Evolutionary conservation across 2,113 vertebrate species (phyloP).

Genomic region (Alaudala cheleensis): DNA sequence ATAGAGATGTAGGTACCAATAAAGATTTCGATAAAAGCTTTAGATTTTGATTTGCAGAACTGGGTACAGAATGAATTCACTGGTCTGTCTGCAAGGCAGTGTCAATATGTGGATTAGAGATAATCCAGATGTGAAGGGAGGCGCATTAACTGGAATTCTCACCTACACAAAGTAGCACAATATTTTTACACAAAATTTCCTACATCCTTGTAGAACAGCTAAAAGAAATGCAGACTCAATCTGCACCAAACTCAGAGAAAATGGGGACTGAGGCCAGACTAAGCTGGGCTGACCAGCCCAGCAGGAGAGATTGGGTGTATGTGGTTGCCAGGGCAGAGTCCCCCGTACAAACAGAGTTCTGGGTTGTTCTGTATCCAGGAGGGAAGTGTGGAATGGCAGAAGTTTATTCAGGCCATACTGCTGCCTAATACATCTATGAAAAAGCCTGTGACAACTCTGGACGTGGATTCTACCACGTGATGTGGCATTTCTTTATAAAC

Average conservation of each 20-base stretch:
- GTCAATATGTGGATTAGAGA: background rate
- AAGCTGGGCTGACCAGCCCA: background rate
- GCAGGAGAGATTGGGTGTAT: rapidly evolving
- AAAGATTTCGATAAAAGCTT: background rate
- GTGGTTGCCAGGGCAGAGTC: background rate
- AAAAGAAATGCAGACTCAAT: background rate
- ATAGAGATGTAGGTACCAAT: background rate
- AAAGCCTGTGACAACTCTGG: background rate
- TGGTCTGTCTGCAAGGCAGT: background rate
- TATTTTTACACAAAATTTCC: background rate
- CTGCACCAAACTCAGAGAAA: background rate
- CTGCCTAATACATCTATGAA: background rate
- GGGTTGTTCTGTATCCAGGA: background rate
- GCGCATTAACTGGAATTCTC: rapidly evolving
- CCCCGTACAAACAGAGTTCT: background rate
- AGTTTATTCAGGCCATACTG: background rate
- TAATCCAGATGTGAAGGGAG: background rate
- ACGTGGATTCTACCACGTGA: background rate
- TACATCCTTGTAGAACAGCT: background rate
- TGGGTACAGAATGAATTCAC: background rate
- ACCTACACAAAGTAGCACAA: background rate
- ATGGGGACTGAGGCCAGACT: background rate
- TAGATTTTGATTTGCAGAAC: background rate
- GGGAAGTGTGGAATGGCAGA: background rate
- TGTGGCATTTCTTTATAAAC: background rate